These are phyloP conservation scores for Oreochromis grahami DNA, from an alignment of 2,797 vertebrate genomes.

Conservation along the genomic window DNA sequence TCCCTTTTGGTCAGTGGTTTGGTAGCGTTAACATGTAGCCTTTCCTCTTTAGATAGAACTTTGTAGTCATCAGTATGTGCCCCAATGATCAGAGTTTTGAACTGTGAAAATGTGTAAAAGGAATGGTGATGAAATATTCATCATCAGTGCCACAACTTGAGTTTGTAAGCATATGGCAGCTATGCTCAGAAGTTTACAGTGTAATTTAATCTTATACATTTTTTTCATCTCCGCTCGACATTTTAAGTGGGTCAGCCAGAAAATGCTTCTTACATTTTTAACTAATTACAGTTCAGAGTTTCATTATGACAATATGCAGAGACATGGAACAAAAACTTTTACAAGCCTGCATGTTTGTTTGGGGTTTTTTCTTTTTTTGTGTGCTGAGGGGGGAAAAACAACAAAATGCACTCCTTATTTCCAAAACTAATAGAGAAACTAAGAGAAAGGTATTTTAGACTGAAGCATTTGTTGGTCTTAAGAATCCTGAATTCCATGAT, in stretches of 20 bases:
- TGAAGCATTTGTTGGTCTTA: background rate
- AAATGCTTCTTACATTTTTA: background rate
- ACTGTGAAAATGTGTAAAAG: conserved; percentile 3
- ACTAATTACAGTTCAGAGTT: background rate
- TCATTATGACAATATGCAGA: background rate
- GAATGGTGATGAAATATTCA: conserved; percentile 49
- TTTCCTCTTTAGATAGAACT: conserved; percentile 1
- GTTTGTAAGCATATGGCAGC: conserved; percentile 2
- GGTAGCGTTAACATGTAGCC: background rate
- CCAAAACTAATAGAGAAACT: background rate
- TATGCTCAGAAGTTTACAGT: conserved; percentile 3
- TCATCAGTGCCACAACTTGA: background rate
- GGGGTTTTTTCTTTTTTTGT: background rate
- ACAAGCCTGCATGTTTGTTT: background rate
- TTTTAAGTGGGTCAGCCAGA: conserved; percentile 33
- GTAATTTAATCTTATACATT: conserved; percentile 1
- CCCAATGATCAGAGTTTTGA: conserved; percentile 49
- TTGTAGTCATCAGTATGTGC: conserved; percentile 31
- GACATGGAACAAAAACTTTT: background rate
- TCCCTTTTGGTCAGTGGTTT: conserved; percentile 45
- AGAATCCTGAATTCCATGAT: background rate
- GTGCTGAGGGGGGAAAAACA: background rate
- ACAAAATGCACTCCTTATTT: background rate
- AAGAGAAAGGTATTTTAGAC: background rate
- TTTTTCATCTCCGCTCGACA: background rate